Evolutionary conservation across 30 jellyfish, hydroid and myxozoan species (phyloP), one percentile per base, ranked within the genome.

Genomic region (Aurelia aurita): DNA sequence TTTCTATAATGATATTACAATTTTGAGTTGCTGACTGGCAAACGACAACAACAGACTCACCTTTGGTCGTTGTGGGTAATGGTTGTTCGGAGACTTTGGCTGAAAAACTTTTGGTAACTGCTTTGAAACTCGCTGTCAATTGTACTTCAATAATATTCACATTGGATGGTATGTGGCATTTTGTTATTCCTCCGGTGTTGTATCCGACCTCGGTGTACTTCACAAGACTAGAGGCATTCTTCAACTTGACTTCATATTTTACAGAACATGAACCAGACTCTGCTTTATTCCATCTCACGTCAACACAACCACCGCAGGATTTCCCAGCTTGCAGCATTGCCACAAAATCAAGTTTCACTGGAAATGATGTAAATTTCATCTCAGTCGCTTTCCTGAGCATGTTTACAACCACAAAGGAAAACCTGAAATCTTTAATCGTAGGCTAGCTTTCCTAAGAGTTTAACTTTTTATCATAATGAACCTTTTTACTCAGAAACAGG

Each of bases 241-340:
- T n/a, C 28, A 72, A 72, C 44, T 25, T 51, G 20, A 72, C 72
- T 25, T 72, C 85, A 27, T 46, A 72, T 53, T 72, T 72, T 32
- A 72, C 85, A 27, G 16, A 72, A 25, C 85, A 72, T 44, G 72
- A 53, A 7, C 85, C 85, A 1, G 85, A 72, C 23, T 72, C 85
- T 31, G 35, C 71, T 25, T 53, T 72, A 3, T 46, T n/a, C 85
- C 85, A 72, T 16, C 32, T 51, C 26, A 72, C 72, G 22, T 47
- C 72, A 55, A 72, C 72, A 27, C 85, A 72, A n/a, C 57, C 32
- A 10, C 26, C 58, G 5, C 5, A 25, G 19, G 18, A 0, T 23
- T 72, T 72, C 19, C 57, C 72, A 47, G 85, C 85, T 72, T 49
- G 55, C 8, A 72, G 5, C 8, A 3, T 39, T 28, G 58, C 28